Evolutionary conservation across 2,888 invertebrate species (phyloP), one percentile per base, ranked within the genome.

Genomic region (Phymatocera aterrima): DNA sequence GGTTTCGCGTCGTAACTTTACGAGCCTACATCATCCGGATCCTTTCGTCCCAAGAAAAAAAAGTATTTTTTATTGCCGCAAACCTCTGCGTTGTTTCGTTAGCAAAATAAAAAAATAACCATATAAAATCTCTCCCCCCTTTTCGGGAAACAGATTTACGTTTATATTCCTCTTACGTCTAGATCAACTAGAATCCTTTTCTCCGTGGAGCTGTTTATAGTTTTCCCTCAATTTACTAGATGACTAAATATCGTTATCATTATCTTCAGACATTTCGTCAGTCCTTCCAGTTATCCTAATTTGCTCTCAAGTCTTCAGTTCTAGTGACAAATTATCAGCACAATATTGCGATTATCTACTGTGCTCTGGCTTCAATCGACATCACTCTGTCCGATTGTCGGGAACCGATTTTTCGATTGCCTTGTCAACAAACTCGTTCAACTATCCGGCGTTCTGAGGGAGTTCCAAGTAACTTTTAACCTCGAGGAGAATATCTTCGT

Each of bases 371-470:
- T 61, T 57, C 28, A 61, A 61, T 61, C 34, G 61, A 34, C 61
- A 61, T 18, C 12, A 37, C 61, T 61, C 34, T 18, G 34, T 61
- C 3, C 34, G 6, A 61, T 34, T 18, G 61, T n/a, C 37, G 61
- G 37, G 34, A 61, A 37, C 34, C 37, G 18, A 61, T 61, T 61
- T 31, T 34, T 5, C 34, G 61, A 61, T 61, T 61, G 34, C 54
- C 60, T 61, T 34, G 60, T 61, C 60, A 61, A 61, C 60, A 18
- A 61, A 34, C 28, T 18, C 60, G 8, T 54, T 54, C 54, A 54
- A 24, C 54, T 10, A 24, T 21, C 5, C 54, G 24, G 24, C 51
- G 51, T 21, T 51, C 51, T 18, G 4, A 21, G 2, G 8, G n/a
- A 51, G 51, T 51, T 21, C 1, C 4, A 51, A 51, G 51, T 21